Conservation (phyloP, 2,888 invertebrate genomes). For the Escarpia spicata region DNA sequence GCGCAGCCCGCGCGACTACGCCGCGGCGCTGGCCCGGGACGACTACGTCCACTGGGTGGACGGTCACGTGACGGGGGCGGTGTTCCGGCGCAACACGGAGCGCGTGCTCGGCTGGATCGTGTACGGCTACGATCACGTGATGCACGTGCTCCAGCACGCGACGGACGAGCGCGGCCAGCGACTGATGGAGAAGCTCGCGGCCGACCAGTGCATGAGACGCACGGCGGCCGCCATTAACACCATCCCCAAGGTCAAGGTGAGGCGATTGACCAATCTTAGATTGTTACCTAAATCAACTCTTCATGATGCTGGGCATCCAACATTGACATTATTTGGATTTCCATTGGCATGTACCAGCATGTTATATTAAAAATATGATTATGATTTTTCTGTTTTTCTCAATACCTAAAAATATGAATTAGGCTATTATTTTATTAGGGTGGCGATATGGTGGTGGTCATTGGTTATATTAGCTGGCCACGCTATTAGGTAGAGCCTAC, state of each 20-base stretch:
- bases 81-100: slow-evolving; percentile 25
- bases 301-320: too few relatives aligned
- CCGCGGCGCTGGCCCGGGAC: slow-evolving; percentile 14
- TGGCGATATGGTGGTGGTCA: too few relatives aligned
- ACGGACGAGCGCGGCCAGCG: background rate
- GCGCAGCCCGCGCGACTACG: slow-evolving; percentile 33
- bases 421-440: too few relatives aligned
- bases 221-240: slow-evolving; percentile 26
- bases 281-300: too few relatives aligned
- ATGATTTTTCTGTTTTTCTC: too few relatives aligned
- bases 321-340: too few relatives aligned
- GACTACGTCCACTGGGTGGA: slow-evolving; percentile 30
- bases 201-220: slow-evolving; percentile 13
- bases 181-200: background rate
- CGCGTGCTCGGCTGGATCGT: slow-evolving; percentile 23
- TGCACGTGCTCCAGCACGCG: background rate
- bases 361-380: too few relatives aligned
- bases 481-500: too few relatives aligned
- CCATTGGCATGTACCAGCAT: too few relatives aligned
- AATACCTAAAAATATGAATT: too few relatives aligned
- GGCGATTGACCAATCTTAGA: background rate
- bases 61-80: slow-evolving; percentile 28
- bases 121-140: slow-evolving; percentile 26
- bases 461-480: too few relatives aligned
- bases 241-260: slow-evolving; percentile 30